Base-by-base conservation (phyloP, 1,140 invertebrate species). In the Drosophila nebulosa region DNA sequence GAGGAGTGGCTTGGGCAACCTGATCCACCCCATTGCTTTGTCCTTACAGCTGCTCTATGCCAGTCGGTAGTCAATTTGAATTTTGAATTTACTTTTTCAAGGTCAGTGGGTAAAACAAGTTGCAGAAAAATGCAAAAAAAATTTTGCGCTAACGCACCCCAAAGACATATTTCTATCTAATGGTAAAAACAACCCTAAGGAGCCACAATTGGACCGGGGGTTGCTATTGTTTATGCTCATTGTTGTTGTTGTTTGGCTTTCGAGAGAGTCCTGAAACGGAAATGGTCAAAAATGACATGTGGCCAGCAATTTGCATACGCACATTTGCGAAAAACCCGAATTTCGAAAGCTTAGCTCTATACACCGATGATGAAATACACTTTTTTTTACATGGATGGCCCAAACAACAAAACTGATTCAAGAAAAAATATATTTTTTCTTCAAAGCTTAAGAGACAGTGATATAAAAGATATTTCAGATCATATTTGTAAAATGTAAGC, bases 61-160 rank as follows among this genome's bases (percentile, higher is more conserved):
- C 16, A 21, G 39, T 46, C 16, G 10, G 39, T 46, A 73, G 60
- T 73, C 62, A 86, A 84, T 74, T 85, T 71, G 76, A 80, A 83
- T 59, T 59, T 59, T 24, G 63, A 69, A 79, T 90, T 65, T 73
- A 70, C 78, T 90, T 55, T 90, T 90, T 90, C 86, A 90, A 90
- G 86, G 86, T 90, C 86, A 90, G 86, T 86, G 81, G 81, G 86
- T 86, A 90, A 85, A 90, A 90, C 86, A 79, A 88, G 83, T 86
- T 81, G 83, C 78, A 64, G 88, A 78, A 71, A 63, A 64, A 78
- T 26, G 73, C 74, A 55, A 51, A 64, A 55, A 64, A 30, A 16
- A 16, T 16, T 46, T 46, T 46, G 66, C n/a, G 39, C 35, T 18
- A 66, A 68, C 30, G 46, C 62, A 74, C 55, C 60, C 74, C 42